Conservation (phyloP, 2,888 invertebrate genomes). For the Volucella inflata region DNA sequence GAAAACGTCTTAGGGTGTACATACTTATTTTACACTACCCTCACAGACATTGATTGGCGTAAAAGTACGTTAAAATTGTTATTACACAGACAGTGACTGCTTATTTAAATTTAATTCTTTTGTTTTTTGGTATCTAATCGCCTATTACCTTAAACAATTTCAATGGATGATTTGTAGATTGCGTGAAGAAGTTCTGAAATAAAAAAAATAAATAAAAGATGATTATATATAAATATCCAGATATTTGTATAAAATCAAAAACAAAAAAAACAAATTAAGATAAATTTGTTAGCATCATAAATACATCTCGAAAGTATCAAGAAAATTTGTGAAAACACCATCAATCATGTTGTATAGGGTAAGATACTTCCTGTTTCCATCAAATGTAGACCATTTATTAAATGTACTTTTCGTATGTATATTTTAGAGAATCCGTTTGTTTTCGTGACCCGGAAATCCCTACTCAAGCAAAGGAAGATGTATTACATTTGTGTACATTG, state of each 20-base stretch:
- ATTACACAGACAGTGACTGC: conserved; percentile 1
- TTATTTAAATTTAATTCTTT: conserved; percentile 42
- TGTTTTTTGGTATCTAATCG: not conserved
- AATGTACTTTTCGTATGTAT: too few relatives aligned
- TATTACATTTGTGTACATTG: too few relatives aligned
- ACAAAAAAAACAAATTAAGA: not conserved
- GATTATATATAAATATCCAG: not conserved
- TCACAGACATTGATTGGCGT: conserved; percentile 19
- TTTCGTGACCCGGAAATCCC: too few relatives aligned
- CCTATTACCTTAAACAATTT: conserved; percentile 14
- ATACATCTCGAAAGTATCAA: not conserved
- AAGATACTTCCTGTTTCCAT: too few relatives aligned
- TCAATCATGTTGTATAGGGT: too few relatives aligned
- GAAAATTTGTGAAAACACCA: too few relatives aligned
- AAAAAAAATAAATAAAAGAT: not conserved
- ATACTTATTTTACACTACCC: conserved; percentile 15
- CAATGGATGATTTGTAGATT: not conserved
- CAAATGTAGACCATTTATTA: too few relatives aligned
- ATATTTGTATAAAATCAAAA: not conserved
- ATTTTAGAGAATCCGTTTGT: too few relatives aligned
- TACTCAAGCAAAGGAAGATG: too few relatives aligned
- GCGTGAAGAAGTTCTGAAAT: conserved; percentile 4
- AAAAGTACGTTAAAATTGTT: not conserved
- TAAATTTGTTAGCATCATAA: not conserved
- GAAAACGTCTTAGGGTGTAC: not conserved